Evolutionary conservation across 2,113 vertebrate species (phyloP).

Genomic region (Eublepharis macularius): DNA sequence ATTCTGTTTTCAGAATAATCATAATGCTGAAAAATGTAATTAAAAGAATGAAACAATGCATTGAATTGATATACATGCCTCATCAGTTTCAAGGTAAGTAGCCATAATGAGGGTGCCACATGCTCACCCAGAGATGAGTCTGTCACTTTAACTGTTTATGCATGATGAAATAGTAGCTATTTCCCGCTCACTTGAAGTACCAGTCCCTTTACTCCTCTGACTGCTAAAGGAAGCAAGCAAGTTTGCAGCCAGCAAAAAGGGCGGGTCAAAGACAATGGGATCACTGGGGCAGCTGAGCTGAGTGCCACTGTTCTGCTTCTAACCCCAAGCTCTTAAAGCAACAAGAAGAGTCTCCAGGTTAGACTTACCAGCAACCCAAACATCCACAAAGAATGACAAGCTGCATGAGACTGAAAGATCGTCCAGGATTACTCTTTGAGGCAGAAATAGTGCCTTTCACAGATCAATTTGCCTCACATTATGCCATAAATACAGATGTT

Average conservation of each 20-base stretch:
- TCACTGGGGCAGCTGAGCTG: neutral
- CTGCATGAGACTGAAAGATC: neutral
- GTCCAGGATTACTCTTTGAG: neutral
- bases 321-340: neutral
- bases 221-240: neutral
- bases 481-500: neutral
- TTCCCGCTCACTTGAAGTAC: neutral
- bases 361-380: neutral
- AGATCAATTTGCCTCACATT: neutral
- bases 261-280: neutral
- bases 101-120: too few relatives aligned
- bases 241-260: neutral
- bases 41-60: neutral
- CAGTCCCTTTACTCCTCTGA: neutral
- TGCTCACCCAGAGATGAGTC: neutral
- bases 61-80: too few relatives aligned
- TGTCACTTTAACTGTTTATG: neutral
- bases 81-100: neutral
- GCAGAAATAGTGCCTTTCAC: neutral
- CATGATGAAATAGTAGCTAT: neutral
- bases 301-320: neutral
- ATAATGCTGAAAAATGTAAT: neutral
- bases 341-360: neutral
- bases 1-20: neutral
- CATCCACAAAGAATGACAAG: neutral